These are phyloP conservation scores for Galleria mellonella DNA, from an alignment of 1,140 invertebrate species.

Conservation along the genomic window DNA sequence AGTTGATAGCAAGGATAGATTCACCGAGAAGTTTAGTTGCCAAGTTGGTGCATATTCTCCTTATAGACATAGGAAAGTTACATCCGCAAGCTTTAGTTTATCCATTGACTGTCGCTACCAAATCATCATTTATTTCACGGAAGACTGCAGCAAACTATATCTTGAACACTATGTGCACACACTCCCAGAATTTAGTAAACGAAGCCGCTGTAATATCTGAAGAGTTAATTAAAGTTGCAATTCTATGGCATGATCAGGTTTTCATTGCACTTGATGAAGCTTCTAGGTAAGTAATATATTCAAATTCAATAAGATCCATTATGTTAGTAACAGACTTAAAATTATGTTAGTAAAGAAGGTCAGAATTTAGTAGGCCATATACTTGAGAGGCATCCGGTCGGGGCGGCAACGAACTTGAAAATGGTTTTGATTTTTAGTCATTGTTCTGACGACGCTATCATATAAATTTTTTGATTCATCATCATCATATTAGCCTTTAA, in stretches of 20 bases:
- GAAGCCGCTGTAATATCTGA: constrained; percentile 96
- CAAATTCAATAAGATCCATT: too few species aligned
- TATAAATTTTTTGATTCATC: too few species aligned
- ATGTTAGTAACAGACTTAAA: too few species aligned
- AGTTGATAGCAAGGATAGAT: constrained; percentile 98
- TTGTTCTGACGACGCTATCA: too few species aligned
- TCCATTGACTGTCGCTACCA: constrained; percentile 97
- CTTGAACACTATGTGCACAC: constrained; percentile 95
- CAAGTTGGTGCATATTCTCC: constrained; percentile 91
- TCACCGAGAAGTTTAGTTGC: constrained; percentile 91
- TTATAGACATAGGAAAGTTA: constrained; percentile 95
- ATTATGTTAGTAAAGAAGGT: too few species aligned
- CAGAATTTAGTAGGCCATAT: too few species aligned
- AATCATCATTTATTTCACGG: constrained; percentile 89
- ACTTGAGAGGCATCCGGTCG: too few species aligned
- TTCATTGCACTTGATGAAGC: constrained; percentile 99
- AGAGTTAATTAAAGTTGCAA: constrained; percentile 97
- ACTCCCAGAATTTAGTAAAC: constrained; percentile 93
- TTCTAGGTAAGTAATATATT: constrained; percentile 75
- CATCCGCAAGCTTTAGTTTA: constrained; percentile 96
- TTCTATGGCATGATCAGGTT: constrained; percentile 99
- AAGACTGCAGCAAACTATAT: constrained; percentile 95
- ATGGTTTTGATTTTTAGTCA: too few species aligned
- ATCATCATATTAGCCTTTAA: too few species aligned
- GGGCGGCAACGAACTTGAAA: too few species aligned